Conservation (phyloP, 2,888 invertebrate species). For the Melinopterus prodromus region DNA sequence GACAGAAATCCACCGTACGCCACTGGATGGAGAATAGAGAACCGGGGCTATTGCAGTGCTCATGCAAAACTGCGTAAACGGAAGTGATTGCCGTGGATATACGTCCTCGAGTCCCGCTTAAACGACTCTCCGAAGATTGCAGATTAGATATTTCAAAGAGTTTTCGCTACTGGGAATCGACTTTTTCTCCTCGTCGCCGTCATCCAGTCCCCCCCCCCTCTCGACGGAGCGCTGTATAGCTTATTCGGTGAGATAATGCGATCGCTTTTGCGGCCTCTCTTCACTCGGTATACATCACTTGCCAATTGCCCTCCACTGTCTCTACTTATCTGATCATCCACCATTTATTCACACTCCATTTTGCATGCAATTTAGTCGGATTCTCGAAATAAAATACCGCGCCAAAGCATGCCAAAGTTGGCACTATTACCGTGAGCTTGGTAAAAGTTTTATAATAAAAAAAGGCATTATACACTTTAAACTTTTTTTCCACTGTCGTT, state of each 20-base stretch:
- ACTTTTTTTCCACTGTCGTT: too few species aligned
- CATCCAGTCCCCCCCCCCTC: conserved; percentile 1
- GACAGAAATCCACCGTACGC: background rate
- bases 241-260: conserved; percentile 44
- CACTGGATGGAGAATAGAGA: conserved; percentile 38
- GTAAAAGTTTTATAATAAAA: too few species aligned
- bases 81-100: conserved; percentile 52
- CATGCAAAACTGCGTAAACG: conserved; percentile 53
- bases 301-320: conserved; percentile 47
- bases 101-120: conserved; percentile 51
- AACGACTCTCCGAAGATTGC: conserved; percentile 59
- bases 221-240: conserved; percentile 43
- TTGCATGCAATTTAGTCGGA: conserved; percentile 33
- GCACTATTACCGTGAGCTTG: too few species aligned
- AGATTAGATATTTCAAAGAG: conserved; percentile 58
- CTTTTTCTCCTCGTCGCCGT: conserved; percentile 48
- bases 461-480: too few species aligned
- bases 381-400: background rate
- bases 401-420: background rate
- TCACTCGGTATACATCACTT: conserved; percentile 45
- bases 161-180: conserved; percentile 49
- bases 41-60: conserved; percentile 30
- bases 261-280: conserved; percentile 12
- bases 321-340: conserved; percentile 47
- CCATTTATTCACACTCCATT: conserved; percentile 50